Evolutionary conservation across 2,113 vertebrate genomes (phyloP), one percentile per base, ranked within the genome.

Genomic region (Zapus hudsonius): DNA sequence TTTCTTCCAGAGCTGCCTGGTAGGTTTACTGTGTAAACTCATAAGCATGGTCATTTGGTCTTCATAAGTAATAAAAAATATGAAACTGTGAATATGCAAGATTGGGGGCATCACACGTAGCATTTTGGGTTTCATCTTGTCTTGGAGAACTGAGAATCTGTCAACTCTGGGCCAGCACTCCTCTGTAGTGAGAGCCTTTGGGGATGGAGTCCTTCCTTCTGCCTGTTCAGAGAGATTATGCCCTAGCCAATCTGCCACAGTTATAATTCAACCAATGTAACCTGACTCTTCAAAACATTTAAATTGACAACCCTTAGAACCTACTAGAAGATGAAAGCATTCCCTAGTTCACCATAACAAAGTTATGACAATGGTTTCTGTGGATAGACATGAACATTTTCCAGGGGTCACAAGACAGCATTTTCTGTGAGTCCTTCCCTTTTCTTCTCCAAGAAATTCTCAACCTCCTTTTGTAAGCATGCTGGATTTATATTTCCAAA

Each of bases 361-460:
- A 42, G 25, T 42, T 11, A 10, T n/a, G 19, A 13, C 33, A 44
- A 38, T 17, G 33, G 38, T 72, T 9, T 82, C 47, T 44, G 36
- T 2, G 17, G 5, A 25, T 1, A 40, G 36, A 19, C 36, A 70
- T 20, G 27, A 57, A 70, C 55, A 67, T 19, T 79, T 38, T 22
- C 75, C 29, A 66, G 47, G 47, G 63, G 22, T 33, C 57, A 25
- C 16, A 0, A 4, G 29, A 22, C 11, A 59, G 10, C 25, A 83
- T 74, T 76, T 29, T 88, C 15, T 36, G 16, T 23, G 2, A 8
- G 23, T 83, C 15, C 16, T 64, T 38, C 22, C 19, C 40, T 40
- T 93, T 91, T 5, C 29, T 81, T 91, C 67, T 91, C 20, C 19
- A 47, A 57, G 27, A 69, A 83, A 84, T 64, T 86, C 52, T 92